Percentiles rank a stretch among this genome's conserved stretches.
phyloP scores from a whole-genome alignment of 2,888 invertebrate genomes.

The Drosophila gaucha region DNA sequence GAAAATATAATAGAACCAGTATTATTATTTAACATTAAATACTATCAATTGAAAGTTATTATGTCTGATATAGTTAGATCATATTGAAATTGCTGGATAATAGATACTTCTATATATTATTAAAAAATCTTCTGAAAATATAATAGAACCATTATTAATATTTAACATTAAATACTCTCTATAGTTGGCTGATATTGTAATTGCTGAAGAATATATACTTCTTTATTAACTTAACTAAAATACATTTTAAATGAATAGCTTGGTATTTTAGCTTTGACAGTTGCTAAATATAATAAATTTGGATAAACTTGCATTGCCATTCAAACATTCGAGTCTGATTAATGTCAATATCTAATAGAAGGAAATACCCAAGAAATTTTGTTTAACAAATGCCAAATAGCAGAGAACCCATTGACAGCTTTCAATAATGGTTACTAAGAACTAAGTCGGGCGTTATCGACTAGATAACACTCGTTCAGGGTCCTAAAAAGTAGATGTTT shows the following conservation, averaged over 20 bases:
- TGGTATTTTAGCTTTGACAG: neutral
- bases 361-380: neutral
- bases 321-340: neutral
- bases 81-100: no score
- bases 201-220: no score
- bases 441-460: neutral
- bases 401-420: neutral
- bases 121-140: no score
- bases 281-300: neutral
- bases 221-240: no score
- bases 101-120: no score
- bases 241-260: neutral
- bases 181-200: no score
- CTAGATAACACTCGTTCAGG: neutral
- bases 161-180: neutral
- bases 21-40: no score
- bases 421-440: no score
- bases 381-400: neutral
- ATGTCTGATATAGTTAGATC: no score
- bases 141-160: neutral
- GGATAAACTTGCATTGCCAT: neutral
- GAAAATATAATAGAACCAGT: no score
- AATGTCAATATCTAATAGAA: neutral
- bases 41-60: no score
- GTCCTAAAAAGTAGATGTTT: no score